These are phyloP conservation scores for Eumeta japonica DNA, from an alignment of 1,140 invertebrate species.

Conservation along the genomic window DNA sequence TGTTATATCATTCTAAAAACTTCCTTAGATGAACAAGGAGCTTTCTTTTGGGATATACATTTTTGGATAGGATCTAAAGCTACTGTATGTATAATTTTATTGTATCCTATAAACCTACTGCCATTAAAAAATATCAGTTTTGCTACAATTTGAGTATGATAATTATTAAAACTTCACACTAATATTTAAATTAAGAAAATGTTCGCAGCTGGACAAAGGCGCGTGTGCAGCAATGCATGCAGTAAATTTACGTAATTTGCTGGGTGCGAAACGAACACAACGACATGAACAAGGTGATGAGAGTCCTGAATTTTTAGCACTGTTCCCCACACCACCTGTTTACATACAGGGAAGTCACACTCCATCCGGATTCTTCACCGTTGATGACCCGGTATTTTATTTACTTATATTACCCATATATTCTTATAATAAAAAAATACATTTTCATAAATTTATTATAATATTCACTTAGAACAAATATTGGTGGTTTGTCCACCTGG, in stretches of 20 bases:
- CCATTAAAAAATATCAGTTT: neutral
- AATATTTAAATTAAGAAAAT: no score
- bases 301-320: constrained; percentile 89
- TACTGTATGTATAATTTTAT: constrained; percentile 65
- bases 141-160: no score
- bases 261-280: constrained; percentile 95
- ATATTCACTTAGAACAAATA: no score
- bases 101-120: no score
- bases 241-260: constrained; percentile 93
- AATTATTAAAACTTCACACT: no score
- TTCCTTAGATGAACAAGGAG: constrained; percentile 79
- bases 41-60: constrained; percentile 92
- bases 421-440: neutral
- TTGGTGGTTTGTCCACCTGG: no score
- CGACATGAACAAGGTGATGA: constrained; percentile 97
- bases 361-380: constrained; percentile 94
- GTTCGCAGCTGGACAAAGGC: constrained; percentile 94
- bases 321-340: constrained; percentile 91
- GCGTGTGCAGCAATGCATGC: constrained; percentile 99
- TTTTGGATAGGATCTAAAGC: constrained; percentile 99
- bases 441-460: no score
- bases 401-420: neutral
- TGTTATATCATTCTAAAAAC: constrained; percentile 98
- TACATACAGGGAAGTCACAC: constrained; percentile 97
- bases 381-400: constrained; percentile 91